These are phyloP conservation scores for Microctonus aethiopoides DNA, from an alignment of 2,888 invertebrate species.

Conservation along the genomic window DNA sequence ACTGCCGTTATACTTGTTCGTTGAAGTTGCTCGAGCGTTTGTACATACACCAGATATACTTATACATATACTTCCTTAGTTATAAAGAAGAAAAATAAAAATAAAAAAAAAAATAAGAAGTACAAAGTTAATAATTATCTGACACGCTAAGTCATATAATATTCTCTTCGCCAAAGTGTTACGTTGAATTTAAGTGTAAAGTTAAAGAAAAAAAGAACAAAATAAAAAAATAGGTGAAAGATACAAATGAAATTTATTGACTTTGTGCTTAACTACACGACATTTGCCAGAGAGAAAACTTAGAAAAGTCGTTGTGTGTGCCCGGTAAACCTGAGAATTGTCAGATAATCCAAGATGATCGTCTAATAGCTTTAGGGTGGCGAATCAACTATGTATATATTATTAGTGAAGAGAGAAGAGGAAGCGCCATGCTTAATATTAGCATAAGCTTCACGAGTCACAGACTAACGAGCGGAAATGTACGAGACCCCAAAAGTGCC, in stretches of 20 bases:
- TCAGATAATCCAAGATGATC: slow-evolving; percentile 66
- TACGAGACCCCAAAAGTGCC: slow-evolving; percentile 62
- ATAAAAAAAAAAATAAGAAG: no score
- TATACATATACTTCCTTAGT: background rate
- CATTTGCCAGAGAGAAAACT: slow-evolving; percentile 53
- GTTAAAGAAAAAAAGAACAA: background rate
- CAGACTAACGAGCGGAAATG: slow-evolving; percentile 46
- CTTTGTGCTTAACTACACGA: slow-evolving; percentile 1
- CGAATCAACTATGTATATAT: slow-evolving; percentile 59
- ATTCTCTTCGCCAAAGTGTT: background rate
- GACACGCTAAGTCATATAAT: slow-evolving; percentile 10
- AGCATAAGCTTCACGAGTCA: slow-evolving; percentile 61
- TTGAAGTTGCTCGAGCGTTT: background rate
- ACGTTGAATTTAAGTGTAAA: background rate
- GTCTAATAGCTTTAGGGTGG: slow-evolving; percentile 67
- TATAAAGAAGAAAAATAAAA: background rate
- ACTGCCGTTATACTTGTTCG: slow-evolving; percentile 18
- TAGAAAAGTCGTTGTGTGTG: slow-evolving; percentile 64
- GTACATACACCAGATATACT: slow-evolving; percentile 6
- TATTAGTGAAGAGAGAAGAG: slow-evolving; percentile 61
- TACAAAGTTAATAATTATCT: slow-evolving; percentile 26
- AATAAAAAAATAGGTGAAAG: slow-evolving; percentile 2
- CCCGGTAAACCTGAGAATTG: slow-evolving; percentile 57
- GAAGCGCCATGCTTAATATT: slow-evolving; percentile 62
- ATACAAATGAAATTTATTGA: slow-evolving; percentile 7